Evolutionary conservation across 1,140 invertebrate species (phyloP), one percentile per base, ranked within the genome.

Genomic region (Homalodisca vitripennis): DNA sequence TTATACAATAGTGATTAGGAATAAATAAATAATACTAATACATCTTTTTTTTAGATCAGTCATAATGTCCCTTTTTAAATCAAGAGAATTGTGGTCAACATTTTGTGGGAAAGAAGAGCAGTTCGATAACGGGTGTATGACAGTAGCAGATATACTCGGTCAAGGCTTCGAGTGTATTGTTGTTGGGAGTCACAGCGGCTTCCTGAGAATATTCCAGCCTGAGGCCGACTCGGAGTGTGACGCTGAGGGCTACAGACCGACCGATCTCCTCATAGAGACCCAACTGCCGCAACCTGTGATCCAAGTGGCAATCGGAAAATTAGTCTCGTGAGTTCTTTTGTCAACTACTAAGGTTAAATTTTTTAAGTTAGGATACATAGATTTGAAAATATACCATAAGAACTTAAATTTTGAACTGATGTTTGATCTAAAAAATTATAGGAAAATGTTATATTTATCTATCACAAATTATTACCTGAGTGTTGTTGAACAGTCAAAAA

Each of bases 1-100:
- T n/a, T n/a, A n/a, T n/a, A n/a, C n/a, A n/a, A n/a, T n/a, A n/a
- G n/a, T n/a, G n/a, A n/a, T n/a, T n/a, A n/a, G n/a, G n/a, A n/a
- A n/a, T n/a, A n/a, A n/a, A n/a, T n/a, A n/a, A n/a, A n/a, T n/a
- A n/a, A n/a, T n/a, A n/a, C n/a, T n/a, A n/a, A n/a, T n/a, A n/a
- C n/a, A n/a, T n/a, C n/a, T n/a, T n/a, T n/a, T n/a, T n/a, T n/a
- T n/a, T n/a, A n/a, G n/a, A n/a, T n/a, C n/a, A n/a, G n/a, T n/a
- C n/a, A n/a, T n/a, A n/a, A 94, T 93, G 92, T 93, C 91, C 22
- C 79, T 94, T 48, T 93, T 94, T 79, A 92, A 90, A 82, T 84
- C 86, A 0, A 83, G 88, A 75, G 89, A 92, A 70, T 89, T 89
- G 83, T 94, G 92, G 92, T 82, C 84, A 24, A 85, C 85, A 3